Conservation (phyloP, 1,140 invertebrate species). For the Trypoxylus dichotomus region DNA sequence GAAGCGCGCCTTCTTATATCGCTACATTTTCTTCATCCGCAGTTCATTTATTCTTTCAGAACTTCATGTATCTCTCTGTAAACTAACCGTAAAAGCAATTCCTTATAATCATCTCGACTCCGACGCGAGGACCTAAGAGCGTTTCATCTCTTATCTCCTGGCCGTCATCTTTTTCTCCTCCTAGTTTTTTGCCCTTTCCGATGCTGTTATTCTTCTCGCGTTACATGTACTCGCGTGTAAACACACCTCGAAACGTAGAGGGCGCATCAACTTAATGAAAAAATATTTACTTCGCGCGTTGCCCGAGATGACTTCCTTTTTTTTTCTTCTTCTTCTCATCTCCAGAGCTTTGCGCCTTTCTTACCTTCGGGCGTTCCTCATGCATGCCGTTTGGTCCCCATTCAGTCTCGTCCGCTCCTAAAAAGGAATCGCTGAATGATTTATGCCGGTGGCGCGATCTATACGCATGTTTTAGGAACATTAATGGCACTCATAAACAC, state of each 20-base stretch:
- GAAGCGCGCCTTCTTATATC: no score
- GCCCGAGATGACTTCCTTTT: background rate
- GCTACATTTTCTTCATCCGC: background rate
- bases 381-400: background rate
- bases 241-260: constrained; percentile 1
- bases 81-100: background rate
- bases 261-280: constrained; percentile 6
- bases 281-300: background rate
- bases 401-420: background rate
- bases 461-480: background rate
- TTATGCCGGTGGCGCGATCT: background rate
- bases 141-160: background rate
- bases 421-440: background rate
- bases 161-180: background rate
- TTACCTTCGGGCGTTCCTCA: background rate
- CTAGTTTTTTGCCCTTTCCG: background rate
- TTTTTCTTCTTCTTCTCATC: background rate
- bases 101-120: background rate
- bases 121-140: background rate
- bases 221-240: constrained; percentile 2
- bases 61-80: background rate
- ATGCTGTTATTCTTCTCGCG: background rate
- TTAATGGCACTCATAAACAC: background rate
- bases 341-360: background rate
- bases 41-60: constrained; percentile 7